A percentile compares a stretch with the other conserved stretches of the same genome.
phyloP scores from a whole-genome alignment of 2,888 invertebrate species.

The Bembecia ichneumoniformis region DNA sequence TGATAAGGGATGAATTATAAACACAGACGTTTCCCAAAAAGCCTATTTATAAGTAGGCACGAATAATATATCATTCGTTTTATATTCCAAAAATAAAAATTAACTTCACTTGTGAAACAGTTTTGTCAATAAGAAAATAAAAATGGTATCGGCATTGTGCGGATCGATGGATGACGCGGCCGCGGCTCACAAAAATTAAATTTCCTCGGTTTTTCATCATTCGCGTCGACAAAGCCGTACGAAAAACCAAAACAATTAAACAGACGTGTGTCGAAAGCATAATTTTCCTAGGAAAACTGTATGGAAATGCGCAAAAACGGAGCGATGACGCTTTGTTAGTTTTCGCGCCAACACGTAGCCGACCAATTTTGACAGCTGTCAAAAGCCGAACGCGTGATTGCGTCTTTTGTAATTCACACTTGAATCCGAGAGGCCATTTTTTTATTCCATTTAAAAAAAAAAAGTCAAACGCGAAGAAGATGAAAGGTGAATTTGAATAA shows the following conservation, averaged over 20 bases:
- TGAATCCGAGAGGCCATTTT: conserved; percentile 9
- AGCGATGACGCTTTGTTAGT: conserved; percentile 50
- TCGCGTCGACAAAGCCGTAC: conserved; percentile 32
- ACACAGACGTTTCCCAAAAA: too few species aligned
- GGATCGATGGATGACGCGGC: conserved; percentile 40
- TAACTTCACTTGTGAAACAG: not conserved
- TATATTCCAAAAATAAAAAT: too few species aligned
- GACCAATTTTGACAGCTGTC: conserved; percentile 67
- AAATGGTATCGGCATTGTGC: conserved; percentile 31
- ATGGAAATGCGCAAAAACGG: conserved; percentile 44
- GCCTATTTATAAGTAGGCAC: too few species aligned
- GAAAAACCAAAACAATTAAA: conserved; percentile 69
- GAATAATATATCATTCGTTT: too few species aligned
- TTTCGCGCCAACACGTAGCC: conserved; percentile 50
- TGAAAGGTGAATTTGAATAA: conserved; percentile 41
- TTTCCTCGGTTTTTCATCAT: conserved; percentile 42
- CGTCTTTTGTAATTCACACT: conserved; percentile 49
- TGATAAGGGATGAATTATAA: too few species aligned
- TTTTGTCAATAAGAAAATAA: conserved; percentile 8
- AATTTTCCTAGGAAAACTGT: conserved; percentile 57
- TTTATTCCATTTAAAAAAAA: conserved; percentile 7
- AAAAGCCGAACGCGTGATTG: conserved; percentile 43
- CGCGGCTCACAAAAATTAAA: conserved; percentile 60
- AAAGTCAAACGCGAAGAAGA: conserved; percentile 19
- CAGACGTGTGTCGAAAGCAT: conserved; percentile 63